Conservation (phyloP, 2,888 invertebrate species). For the Eueremaeus valkanovi region DNA sequence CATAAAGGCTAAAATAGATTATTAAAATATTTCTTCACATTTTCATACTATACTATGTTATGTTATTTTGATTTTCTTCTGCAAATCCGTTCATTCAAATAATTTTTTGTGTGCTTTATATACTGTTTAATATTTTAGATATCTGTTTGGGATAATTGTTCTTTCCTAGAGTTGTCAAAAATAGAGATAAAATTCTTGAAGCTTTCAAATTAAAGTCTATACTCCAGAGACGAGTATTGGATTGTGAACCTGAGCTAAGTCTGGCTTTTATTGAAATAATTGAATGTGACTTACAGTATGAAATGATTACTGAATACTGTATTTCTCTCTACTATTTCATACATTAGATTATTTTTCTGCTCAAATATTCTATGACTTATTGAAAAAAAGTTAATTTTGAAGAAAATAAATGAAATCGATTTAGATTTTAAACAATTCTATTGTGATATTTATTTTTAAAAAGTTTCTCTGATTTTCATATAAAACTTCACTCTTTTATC, state of each 20-base stretch:
- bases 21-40: too few species aligned
- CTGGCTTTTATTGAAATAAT: constrained; percentile 31
- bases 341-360: neutral
- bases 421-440: neutral
- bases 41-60: neutral
- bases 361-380: neutral
- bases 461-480: neutral
- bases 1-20: too few species aligned
- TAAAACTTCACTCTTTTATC: neutral
- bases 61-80: neutral
- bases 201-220: constrained; percentile 27
- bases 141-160: constrained; percentile 21
- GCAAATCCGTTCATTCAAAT: neutral
- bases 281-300: constrained; percentile 23
- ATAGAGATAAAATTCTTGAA: constrained; percentile 27
- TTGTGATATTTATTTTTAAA: neutral
- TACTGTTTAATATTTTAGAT: neutral
- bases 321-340: too few species aligned
- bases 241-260: neutral
- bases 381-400: constrained; percentile 2
- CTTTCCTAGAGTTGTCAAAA: constrained; percentile 26
- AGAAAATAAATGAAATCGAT: neutral
- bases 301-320: constrained; percentile 14
- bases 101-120: neutral
- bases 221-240: constrained; percentile 17